phyloP scores from a whole-genome alignment of 2,888 invertebrate genomes.

The Cephalotes varians region DNA sequence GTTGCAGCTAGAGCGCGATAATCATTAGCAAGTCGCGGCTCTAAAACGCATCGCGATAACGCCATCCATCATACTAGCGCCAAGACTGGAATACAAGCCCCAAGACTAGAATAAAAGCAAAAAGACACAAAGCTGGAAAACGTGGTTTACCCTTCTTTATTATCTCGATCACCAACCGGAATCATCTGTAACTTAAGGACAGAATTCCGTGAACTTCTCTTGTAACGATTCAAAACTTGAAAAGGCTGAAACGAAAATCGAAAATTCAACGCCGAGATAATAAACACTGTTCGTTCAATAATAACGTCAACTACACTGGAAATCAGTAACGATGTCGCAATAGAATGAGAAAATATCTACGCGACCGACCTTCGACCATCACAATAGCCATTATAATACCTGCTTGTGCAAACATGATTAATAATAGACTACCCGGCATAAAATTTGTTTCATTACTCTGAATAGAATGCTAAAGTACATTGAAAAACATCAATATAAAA shows the following conservation, averaged over 20 bases:
- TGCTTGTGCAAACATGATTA: background rate
- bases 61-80: conserved; percentile 16
- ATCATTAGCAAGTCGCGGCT: conserved; percentile 51
- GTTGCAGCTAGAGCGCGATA: conserved; percentile 26
- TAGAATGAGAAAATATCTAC: background rate
- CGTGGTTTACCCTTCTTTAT: background rate
- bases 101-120: conserved; percentile 11
- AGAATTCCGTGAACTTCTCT: background rate
- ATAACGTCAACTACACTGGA: background rate
- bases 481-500: background rate
- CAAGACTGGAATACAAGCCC: background rate
- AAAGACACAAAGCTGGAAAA: background rate
- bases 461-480: background rate
- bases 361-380: conserved; percentile 8
- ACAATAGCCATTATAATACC: conserved; percentile 21
- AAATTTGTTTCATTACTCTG: conserved; percentile 14
- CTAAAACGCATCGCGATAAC: conserved; percentile 33
- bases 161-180: background rate
- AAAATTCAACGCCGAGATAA: background rate
- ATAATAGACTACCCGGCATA: background rate
- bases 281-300: background rate
- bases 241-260: background rate
- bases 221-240: background rate
- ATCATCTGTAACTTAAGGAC: background rate
- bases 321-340: conserved; percentile 8